Percentiles rank a stretch among this genome's conserved stretches.
These are phyloP conservation scores for Geotrupes spiniger DNA, from an alignment of 2,888 invertebrate species.

Conservation along the genomic window DNA sequence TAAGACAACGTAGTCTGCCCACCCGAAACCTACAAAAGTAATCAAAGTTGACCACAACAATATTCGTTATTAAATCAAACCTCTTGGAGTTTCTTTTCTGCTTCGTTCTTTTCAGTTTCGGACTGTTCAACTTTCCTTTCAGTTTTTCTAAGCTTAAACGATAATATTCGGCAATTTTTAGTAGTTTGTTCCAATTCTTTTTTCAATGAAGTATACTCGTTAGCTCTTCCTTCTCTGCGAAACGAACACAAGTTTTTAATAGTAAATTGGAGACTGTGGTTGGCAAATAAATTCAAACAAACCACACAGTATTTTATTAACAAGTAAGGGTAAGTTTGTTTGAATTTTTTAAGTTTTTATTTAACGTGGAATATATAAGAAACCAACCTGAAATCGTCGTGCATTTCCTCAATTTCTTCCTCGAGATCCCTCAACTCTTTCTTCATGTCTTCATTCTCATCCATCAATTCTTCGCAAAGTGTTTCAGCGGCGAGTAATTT, in stretches of 20 bases:
- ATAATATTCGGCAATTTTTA: conserved; percentile 96
- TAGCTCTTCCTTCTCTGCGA: conserved; percentile 90
- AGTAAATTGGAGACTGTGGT: too few relatives aligned
- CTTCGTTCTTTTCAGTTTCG: conserved; percentile 79
- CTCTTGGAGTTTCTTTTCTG: conserved; percentile 65
- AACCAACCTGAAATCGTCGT: conserved; percentile 81
- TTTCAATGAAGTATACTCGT: conserved; percentile 91
- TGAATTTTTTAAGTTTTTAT: too few relatives aligned
- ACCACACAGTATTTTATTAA: too few relatives aligned
- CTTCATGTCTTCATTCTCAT: conserved; percentile 93
- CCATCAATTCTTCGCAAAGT: conserved; percentile 89
- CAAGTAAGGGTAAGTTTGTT: too few relatives aligned
- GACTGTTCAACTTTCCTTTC: conserved; percentile 86
- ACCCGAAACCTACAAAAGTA: conserved; percentile 47
- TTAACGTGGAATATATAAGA: background rate
- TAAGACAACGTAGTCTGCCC: conserved; percentile 56
- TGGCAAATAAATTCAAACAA: too few relatives aligned
- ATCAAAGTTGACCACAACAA: conserved; percentile 3
- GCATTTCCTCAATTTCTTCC: conserved; percentile 98
- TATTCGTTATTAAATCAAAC: conserved; percentile 37
- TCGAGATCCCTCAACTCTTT: conserved; percentile 90
- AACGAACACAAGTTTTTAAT: too few relatives aligned
- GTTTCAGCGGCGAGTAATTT: conserved; percentile 89
- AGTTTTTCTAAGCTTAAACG: conserved; percentile 95
- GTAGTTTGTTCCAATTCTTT: conserved; percentile 95